A percentile compares a stretch with the other conserved stretches of the same genome.
These are phyloP conservation scores for Pristionchus exspectatus DNA, from an alignment of 2,888 invertebrate genomes.

Conservation along the genomic window DNA sequence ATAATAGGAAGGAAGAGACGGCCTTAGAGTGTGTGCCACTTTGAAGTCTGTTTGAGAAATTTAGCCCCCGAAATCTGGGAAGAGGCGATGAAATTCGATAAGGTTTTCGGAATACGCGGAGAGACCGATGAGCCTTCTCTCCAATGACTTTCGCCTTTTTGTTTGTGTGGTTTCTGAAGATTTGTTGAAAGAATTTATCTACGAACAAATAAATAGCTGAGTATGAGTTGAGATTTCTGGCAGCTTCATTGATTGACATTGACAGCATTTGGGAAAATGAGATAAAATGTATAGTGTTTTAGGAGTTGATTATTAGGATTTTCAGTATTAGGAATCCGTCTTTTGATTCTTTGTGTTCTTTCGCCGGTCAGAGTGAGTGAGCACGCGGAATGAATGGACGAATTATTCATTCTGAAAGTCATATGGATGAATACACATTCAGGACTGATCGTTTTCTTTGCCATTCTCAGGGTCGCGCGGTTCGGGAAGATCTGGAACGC, in stretches of 20 bases:
- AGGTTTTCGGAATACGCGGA: not conserved
- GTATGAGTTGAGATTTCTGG: too few species aligned
- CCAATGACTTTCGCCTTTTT: not conserved
- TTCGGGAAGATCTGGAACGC: not conserved
- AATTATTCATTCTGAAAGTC: not conserved
- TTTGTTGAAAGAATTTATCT: not conserved
- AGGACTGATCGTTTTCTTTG: not conserved
- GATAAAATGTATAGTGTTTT: too few species aligned
- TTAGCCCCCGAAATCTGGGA: constrained; percentile 38
- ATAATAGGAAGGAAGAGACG: not conserved
- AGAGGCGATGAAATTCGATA: constrained; percentile 30
- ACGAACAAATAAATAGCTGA: too few species aligned
- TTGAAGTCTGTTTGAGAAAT: constrained; percentile 18
- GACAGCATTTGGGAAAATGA: too few species aligned
- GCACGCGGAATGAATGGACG: too few species aligned
- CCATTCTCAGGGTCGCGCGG: not conserved
- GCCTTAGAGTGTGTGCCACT: constrained; percentile 9
- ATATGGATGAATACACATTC: not conserved
- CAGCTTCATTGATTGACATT: too few species aligned
- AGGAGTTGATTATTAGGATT: too few species aligned
- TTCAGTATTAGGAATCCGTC: too few species aligned
- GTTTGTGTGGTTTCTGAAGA: not conserved
- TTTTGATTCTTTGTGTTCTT: too few species aligned
- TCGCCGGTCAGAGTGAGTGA: too few species aligned
- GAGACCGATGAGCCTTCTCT: constrained; percentile 10